Percentiles rank a stretch among this genome's conserved stretches.
These are phyloP conservation scores for Nomada ruficornis DNA, from an alignment of 2,888 invertebrate species.

Conservation along the genomic window DNA sequence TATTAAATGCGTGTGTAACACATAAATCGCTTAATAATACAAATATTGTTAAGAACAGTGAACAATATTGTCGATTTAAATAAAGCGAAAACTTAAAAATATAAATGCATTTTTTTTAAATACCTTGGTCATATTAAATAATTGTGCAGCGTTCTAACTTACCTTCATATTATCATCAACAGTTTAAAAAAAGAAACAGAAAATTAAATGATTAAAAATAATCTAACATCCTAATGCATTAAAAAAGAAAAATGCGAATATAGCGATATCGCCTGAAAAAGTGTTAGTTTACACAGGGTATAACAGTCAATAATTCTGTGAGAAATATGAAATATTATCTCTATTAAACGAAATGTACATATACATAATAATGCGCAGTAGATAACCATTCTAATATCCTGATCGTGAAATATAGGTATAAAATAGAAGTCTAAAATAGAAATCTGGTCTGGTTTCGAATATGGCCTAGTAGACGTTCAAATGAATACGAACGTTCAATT, in stretches of 20 bases:
- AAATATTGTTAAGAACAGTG: constrained; percentile 4
- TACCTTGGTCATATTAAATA: neutral
- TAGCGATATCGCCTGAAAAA: neutral
- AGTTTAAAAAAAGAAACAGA: neutral
- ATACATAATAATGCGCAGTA: constrained; percentile 69
- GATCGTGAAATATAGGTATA: constrained; percentile 70
- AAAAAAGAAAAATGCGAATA: neutral
- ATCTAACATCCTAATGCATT: neutral
- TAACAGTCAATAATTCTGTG: constrained; percentile 46
- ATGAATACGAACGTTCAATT: constrained; percentile 45
- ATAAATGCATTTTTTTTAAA: constrained; percentile 8
- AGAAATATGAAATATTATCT: constrained; percentile 71
- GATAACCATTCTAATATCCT: constrained; percentile 66
- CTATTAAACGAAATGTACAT: constrained; percentile 73
- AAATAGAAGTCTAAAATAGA: constrained; percentile 57
- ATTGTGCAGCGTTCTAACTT: constrained; percentile 3
- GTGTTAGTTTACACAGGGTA: constrained; percentile 11
- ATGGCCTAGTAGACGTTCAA: constrained; percentile 44
- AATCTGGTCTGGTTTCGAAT: constrained; percentile 60
- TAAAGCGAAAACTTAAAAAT: constrained; percentile 17
- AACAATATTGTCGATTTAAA: constrained; percentile 16
- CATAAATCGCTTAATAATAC: neutral
- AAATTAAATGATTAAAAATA: neutral
- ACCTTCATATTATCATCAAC: neutral
- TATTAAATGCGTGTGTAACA: neutral